Conservation (phyloP, 2,113 vertebrate genomes). For the Microcebus griseorufus region DNA sequence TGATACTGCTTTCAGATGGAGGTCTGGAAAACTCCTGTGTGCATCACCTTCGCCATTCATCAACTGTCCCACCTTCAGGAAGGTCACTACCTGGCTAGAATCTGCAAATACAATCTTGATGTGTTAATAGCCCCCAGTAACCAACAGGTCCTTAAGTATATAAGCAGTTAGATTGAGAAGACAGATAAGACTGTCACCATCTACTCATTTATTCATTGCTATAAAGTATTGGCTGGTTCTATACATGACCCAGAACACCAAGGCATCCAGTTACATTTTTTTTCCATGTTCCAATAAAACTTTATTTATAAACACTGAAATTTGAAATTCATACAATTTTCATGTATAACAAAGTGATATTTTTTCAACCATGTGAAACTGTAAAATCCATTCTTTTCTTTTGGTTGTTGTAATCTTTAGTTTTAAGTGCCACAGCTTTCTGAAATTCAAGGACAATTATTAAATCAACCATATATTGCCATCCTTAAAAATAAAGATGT, state of each 20-base stretch:
- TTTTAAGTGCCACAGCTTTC: not conserved
- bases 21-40: not conserved
- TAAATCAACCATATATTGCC: not conserved
- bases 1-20: not conserved
- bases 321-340: slow-evolving; percentile 44
- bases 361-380: slow-evolving; percentile 25
- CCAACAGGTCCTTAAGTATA: not conserved
- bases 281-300: not conserved
- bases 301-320: not conserved
- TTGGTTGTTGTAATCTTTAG: not conserved
- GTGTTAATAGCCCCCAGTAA: not conserved
- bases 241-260: not conserved
- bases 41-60: not conserved
- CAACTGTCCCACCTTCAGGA: not conserved
- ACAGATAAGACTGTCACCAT: not conserved
- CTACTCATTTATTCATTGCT: not conserved
- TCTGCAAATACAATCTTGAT: not conserved
- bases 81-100: not conserved
- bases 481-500: not conserved
- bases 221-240: not conserved
- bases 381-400: not conserved
- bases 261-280: not conserved
- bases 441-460: slow-evolving; percentile 15
- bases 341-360: not conserved
- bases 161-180: not conserved